Conservation (phyloP, 2,113 vertebrate species). For the Etheostoma cragini region DNA sequence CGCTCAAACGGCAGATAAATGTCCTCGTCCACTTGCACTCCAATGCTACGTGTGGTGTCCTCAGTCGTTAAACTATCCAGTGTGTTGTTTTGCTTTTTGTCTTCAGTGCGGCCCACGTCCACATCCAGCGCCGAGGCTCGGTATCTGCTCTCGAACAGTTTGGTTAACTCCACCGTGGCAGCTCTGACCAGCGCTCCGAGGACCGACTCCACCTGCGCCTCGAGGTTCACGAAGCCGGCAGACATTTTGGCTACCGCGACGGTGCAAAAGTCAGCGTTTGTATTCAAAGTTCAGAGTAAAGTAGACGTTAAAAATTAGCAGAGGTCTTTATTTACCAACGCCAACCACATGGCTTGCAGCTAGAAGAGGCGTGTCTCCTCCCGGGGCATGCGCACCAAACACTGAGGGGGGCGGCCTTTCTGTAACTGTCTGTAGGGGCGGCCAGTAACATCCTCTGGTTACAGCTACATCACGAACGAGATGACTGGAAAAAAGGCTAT, state of each 20-base stretch:
- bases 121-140: slow-evolving; percentile 32
- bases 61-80: not conserved
- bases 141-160: slow-evolving; percentile 81
- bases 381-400: slow-evolving; percentile 39
- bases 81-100: not conserved
- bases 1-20: not conserved
- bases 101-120: slow-evolving; percentile 34
- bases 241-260: slow-evolving; percentile 60
- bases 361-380: slow-evolving; percentile 31
- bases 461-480: not conserved
- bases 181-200: slow-evolving; percentile 77
- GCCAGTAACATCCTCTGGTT: not conserved
- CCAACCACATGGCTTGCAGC: slow-evolving; percentile 63
- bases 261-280: not conserved
- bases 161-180: slow-evolving; percentile 79
- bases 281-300: not conserved
- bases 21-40: slow-evolving; percentile 76
- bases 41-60: slow-evolving; percentile 72
- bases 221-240: slow-evolving; percentile 55
- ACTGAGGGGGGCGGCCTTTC: not conserved
- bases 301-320: not conserved
- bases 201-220: slow-evolving; percentile 80
- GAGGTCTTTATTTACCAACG: slow-evolving; percentile 62
- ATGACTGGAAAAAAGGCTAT: not conserved
- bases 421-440: not conserved